Base-by-base conservation (phyloP, 2,888 invertebrate genomes). In the Diabrotica balteata region DNA sequence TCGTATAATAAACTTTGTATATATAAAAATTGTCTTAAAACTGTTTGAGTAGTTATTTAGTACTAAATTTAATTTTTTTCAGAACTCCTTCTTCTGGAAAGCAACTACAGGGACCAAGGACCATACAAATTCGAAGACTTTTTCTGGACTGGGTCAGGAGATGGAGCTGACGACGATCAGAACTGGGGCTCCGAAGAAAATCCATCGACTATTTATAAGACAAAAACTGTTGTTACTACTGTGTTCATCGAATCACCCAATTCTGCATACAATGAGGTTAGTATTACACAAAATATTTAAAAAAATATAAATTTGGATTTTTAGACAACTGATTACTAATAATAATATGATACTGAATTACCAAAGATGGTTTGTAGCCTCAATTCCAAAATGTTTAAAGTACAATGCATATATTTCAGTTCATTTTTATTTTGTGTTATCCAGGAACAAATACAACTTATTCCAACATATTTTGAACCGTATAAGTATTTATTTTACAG, bases 111-210 rank as follows among this genome's bases (percentile, higher is more conserved):
- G 46, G 77, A 79, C 22, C 76, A 77, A 63, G 76, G 78, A 63
- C 79, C 82, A 10, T 86, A 86, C 75, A 89, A 89, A 53, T 84
- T 95, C 66, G 94, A 94, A 78, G 94, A 95, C 82, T 95, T 95
- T 84, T 92, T 95, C 82, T 95, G 95, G 95, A 93, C 93, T 0
- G 94, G 94, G 0, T 92, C 93, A 0, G 94, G 94, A 0, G 94
- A 94, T 80, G 94, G 93, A 0, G 90, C 91, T 0, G 87, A 89
- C 8, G 78, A 79, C 10, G 77, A 79, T 61, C 77, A 80, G 47
- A 70, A 75, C 62, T 88, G 84, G 78, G 86, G 86, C 75, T 88
- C 84, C 77, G 85, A 85, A 54, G 88, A 87, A 66, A 81, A 76
- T 69, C 81, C 86, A 2, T 85, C 88, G 0, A 86, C 90, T 8